Base-by-base conservation (phyloP, 2,113 vertebrate species). In the Phrynosoma platyrhinos region DNA sequence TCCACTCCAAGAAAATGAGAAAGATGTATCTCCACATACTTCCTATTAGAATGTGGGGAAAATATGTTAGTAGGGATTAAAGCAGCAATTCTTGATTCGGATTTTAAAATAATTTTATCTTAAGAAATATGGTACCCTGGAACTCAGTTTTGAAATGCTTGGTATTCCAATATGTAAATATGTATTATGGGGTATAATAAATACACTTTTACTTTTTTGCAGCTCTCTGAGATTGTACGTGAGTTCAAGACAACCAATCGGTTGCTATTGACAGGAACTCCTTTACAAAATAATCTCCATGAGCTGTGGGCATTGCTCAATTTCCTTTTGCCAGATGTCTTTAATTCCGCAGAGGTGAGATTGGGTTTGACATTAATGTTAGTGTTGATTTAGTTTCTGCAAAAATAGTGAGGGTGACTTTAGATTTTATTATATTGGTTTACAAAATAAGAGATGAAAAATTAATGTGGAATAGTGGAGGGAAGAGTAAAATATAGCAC, bases 211-310 rank as follows among this genome's bases (percentile, higher is more conserved):
- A 0, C 89, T 91, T 90, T 40, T 96, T 94, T 91, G 5, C 88
- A 98, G 98, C 95, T 98, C 82, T 98, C 98, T 68, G 98, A 98
- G 95, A 98, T 98, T 80, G 98, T 98, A 3, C 97, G 98, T 27
- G 98, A 98, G 91, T 98, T 98, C 94, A 98, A 98, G 94, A 98
- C 98, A 2, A 98, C 98, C 80, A 98, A 98, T 93, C 96, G 98
- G 74, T 96, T 98, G 88, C 96, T 98, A 88, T 94, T 98, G 88
- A 98, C 98, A 13, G 98, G 98, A 92, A 98, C 98, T 13, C 98
- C 98, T 77, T 94, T 98, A 72, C 98, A 98, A 95, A 98, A 98
- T 91, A 98, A 98, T 88, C 96, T 98, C 12, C 98, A 98, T 0
- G 98, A 98, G 94, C 96, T 98, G 79, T 98, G 98, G 98, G 97